These are phyloP conservation scores for Noctua fimbriata DNA, from an alignment of 2,888 invertebrate species.

Conservation along the genomic window DNA sequence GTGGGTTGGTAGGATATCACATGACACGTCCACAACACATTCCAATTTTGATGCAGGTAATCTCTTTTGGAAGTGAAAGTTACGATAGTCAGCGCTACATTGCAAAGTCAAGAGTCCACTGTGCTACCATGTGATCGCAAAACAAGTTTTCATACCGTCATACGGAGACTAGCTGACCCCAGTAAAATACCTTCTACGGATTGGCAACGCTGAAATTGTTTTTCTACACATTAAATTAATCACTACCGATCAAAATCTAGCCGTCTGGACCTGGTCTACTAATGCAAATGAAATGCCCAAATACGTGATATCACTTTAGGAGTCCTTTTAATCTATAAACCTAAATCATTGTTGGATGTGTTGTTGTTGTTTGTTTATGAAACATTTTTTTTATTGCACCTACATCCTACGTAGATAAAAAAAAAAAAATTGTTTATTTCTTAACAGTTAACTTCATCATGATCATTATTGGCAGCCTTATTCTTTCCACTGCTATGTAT, in stretches of 20 bases:
- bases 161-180: neutral
- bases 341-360: neutral
- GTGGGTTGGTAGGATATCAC: neutral
- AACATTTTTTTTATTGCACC: neutral
- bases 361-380: too few species aligned
- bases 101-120: conserved; percentile 13
- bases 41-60: conserved; percentile 2
- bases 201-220: neutral
- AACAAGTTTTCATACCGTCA: conserved; percentile 3
- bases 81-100: conserved; percentile 11
- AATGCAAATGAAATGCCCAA: neutral
- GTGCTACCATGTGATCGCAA: conserved; percentile 2
- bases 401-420: neutral
- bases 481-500: neutral
- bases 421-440: too few species aligned
- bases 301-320: neutral
- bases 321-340: neutral
- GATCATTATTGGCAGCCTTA: neutral
- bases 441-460: neutral
- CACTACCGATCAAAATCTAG: neutral
- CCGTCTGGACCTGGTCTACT: neutral
- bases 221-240: neutral
- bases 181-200: neutral
- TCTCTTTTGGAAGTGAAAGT: conserved; percentile 38
- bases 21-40: neutral